These are phyloP conservation scores for Psilopsiagon aurifrons DNA, from an alignment of 2,113 vertebrate genomes.

Conservation along the genomic window DNA sequence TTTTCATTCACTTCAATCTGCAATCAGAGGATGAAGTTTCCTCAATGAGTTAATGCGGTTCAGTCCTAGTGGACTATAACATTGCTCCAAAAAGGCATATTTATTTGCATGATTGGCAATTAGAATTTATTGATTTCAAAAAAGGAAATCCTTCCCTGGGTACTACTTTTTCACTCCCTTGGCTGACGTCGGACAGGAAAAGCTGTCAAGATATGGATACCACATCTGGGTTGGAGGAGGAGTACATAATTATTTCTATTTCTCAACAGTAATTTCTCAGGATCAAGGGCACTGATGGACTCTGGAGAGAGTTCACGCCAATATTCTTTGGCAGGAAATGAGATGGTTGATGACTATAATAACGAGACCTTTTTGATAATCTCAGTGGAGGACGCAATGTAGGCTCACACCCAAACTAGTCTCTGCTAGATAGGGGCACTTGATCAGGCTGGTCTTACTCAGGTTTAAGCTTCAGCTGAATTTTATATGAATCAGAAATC, in stretches of 20 bases:
- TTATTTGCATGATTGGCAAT: conserved; percentile 71
- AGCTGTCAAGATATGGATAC: conserved; percentile 55
- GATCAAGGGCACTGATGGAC: conserved; percentile 65
- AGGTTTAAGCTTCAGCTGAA: not conserved
- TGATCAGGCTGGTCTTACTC: not conserved
- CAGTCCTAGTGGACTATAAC: conserved; percentile 28
- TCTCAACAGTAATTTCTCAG: conserved; percentile 65
- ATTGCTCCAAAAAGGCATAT: conserved; percentile 53
- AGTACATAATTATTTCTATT: conserved; percentile 67
- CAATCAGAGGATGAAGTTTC: conserved; percentile 34
- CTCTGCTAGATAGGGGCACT: not conserved
- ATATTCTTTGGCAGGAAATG: conserved; percentile 61
- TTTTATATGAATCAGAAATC: not conserved
- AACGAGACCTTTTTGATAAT: conserved; percentile 43
- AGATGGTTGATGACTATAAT: conserved; percentile 57
- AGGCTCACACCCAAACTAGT: not conserved
- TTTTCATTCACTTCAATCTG: conserved; percentile 28
- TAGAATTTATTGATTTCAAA: conserved; percentile 70
- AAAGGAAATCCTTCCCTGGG: conserved; percentile 64
- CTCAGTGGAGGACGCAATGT: conserved; percentile 37
- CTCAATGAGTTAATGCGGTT: conserved; percentile 32
- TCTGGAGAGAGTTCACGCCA: conserved; percentile 62
- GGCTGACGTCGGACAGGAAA: conserved; percentile 39
- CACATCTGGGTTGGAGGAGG: conserved; percentile 59
- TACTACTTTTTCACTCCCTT: conserved; percentile 58